Percentiles rank a stretch among this genome's conserved stretches.
These are phyloP conservation scores for Gastracanthus pulcherrimus DNA, from an alignment of 2,888 invertebrate genomes.

Conservation along the genomic window DNA sequence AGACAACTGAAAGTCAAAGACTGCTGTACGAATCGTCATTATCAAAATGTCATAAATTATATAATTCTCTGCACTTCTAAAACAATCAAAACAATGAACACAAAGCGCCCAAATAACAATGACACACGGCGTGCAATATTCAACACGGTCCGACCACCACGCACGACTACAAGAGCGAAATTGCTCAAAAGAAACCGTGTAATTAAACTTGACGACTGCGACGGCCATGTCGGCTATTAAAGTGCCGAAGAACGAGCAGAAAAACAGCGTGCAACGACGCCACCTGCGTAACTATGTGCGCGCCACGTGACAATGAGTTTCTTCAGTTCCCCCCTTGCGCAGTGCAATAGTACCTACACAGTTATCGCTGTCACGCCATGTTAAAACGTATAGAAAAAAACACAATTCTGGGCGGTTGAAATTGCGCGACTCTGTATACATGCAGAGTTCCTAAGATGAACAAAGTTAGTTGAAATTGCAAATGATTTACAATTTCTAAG, in stretches of 20 bases:
- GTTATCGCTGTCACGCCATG: not conserved
- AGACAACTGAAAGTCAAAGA: too few relatives aligned
- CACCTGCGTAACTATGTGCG: slow-evolving; percentile 19
- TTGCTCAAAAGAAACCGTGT: slow-evolving; percentile 21
- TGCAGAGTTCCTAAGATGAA: not conserved
- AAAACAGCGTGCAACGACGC: not conserved
- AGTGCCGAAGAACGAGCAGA: not conserved
- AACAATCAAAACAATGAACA: not conserved
- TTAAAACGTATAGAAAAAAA: not conserved
- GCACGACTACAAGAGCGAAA: not conserved
- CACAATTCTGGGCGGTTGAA: not conserved
- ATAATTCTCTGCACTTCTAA: not conserved
- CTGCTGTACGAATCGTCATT: too few relatives aligned
- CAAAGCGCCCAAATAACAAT: not conserved
- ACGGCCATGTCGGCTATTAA: slow-evolving; percentile 25
- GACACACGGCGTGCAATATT: not conserved
- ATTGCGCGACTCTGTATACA: not conserved
- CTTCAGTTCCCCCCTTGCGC: slow-evolving; percentile 5
- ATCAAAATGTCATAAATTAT: too few relatives aligned
- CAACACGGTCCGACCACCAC: not conserved
- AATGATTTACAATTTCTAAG: too few relatives aligned
- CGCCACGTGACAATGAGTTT: slow-evolving; percentile 46
- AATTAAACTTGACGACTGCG: slow-evolving; percentile 22
- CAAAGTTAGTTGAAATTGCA: too few relatives aligned
- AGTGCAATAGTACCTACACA: not conserved